Percentiles rank a stretch among this genome's conserved stretches.
Conservation (phyloP, 2,888 invertebrate genomes). For the Notodonta dromedarius region DNA sequence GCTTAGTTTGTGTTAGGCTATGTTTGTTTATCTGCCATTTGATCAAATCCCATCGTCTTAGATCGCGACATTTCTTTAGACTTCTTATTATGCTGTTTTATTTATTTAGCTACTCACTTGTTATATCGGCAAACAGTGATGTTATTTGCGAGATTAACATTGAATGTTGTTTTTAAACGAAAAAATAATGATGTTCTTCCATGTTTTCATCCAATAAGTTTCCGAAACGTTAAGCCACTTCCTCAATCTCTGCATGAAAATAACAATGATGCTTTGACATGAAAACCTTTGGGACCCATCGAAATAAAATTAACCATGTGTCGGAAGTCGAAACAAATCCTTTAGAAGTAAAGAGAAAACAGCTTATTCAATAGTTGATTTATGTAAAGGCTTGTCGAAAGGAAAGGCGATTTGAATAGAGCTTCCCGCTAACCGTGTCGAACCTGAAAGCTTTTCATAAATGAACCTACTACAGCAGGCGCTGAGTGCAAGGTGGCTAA, state of each 20-base stretch:
- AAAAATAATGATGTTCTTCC: background rate
- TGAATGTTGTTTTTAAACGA: background rate
- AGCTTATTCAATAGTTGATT: slow-evolving; percentile 73
- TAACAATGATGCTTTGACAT: background rate
- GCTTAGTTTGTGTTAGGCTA: slow-evolving; percentile 19
- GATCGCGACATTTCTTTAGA: slow-evolving; percentile 17
- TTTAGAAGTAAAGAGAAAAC: slow-evolving; percentile 55
- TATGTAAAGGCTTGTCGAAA: slow-evolving; percentile 70
- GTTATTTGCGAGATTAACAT: slow-evolving; percentile 13
- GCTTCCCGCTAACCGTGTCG: slow-evolving; percentile 66
- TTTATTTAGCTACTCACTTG: background rate
- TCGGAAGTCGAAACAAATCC: slow-evolving; percentile 42
- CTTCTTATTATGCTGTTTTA: background rate
- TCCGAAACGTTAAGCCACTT: background rate
- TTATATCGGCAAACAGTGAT: background rate
- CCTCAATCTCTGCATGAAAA: background rate
- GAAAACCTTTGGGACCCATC: background rate
- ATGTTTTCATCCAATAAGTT: background rate
- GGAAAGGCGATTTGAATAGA: slow-evolving; percentile 78
- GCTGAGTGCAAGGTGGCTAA: slow-evolving; percentile 68
- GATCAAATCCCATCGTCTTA: slow-evolving; percentile 23
- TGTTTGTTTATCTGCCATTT: slow-evolving; percentile 32
- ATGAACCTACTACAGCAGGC: slow-evolving; percentile 61
- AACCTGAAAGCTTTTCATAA: slow-evolving; percentile 81
- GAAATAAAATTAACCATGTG: background rate